A percentile compares a stretch with the other conserved stretches of the same genome.
These are phyloP conservation scores for Adelges cooleyi DNA, from an alignment of 1,140 invertebrate species.

Conservation along the genomic window DNA sequence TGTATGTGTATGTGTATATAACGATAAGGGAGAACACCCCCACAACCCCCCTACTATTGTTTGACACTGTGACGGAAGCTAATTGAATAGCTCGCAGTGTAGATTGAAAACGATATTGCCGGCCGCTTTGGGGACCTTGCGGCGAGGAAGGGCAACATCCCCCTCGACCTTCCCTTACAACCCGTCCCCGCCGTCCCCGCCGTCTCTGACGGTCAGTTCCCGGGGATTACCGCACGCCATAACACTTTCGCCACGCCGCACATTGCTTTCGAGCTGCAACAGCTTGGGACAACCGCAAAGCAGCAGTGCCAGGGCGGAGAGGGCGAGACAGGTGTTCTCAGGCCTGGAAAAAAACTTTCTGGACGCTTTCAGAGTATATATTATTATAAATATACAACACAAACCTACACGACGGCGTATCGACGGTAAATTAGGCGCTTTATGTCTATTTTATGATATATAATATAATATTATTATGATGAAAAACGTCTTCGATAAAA, in stretches of 20 bases:
- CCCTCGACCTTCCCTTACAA: no score
- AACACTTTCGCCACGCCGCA: slow-evolving; percentile 17
- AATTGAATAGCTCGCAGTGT: slow-evolving; percentile 22
- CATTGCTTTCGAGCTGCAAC: neutral
- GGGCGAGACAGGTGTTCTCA: no score
- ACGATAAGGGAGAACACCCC: neutral
- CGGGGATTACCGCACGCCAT: slow-evolving; percentile 11
- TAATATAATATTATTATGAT: no score
- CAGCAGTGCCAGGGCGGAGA: neutral
- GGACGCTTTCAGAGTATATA: no score
- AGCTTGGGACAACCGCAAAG: slow-evolving; percentile 12
- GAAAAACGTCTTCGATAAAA: no score
- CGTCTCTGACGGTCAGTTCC: neutral
- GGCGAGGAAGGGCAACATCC: neutral
- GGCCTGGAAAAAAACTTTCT: no score
- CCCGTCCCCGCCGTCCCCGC: neutral
- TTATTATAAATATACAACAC: no score
- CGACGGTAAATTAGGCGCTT: no score
- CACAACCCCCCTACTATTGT: neutral
- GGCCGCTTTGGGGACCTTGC: neutral
- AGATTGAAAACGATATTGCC: slow-evolving; percentile 28
- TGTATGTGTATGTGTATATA: neutral
- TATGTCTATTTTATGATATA: no score
- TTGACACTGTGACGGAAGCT: slow-evolving; percentile 22
- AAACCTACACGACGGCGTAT: no score